Evolutionary conservation across 1,140 invertebrate genomes (phyloP), one percentile per base, ranked within the genome.

Genomic region (Homalodisca vitripennis): DNA sequence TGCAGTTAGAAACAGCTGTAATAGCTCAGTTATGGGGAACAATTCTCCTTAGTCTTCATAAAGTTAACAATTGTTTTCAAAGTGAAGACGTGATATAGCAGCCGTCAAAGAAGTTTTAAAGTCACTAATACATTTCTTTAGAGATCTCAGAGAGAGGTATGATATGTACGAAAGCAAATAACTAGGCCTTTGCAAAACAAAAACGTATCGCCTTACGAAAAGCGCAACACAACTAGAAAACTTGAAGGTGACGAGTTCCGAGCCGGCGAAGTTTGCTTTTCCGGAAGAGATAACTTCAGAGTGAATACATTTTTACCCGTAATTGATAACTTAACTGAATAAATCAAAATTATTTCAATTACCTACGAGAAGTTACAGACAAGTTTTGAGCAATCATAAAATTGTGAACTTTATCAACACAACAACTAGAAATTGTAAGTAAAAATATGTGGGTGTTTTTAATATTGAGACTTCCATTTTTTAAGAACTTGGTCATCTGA

Each of bases 1-100:
- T 68, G 22, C 47, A 17, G 3, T 60, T 72, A 10, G 70, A 73
- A 66, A 73, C 63, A 60, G 71, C 68, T 68, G 53, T 72, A 57
- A 68, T 72, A 66, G 70, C 20, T 2, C 26, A 47, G 32, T n/a
- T n/a, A 34, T 57, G 51, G 31, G 47, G 46, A 55, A 47, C 48
- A 20, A 53, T 67, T 22, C 66, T 67, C 29, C 48, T 66, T 26
- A 66, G 64, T 22, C 14, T 66, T 3, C 32, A 66, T 47, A 48
- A 48, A n/a, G 64, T 66, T 29, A 48, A 48, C 46, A 46, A 66
- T 47, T 47, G 48, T 47, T 14, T 47, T 6, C 64, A 66, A 29
- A 48, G 48, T 47, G 64, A 47, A 66, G 46, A 66, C 64, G 48
- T 34, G 17, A 26, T 27, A n/a, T 27, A 48, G 10, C 12, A 17